Evolutionary conservation across 2,888 invertebrate genomes (phyloP).

Genomic region (Allacma fusca): DNA sequence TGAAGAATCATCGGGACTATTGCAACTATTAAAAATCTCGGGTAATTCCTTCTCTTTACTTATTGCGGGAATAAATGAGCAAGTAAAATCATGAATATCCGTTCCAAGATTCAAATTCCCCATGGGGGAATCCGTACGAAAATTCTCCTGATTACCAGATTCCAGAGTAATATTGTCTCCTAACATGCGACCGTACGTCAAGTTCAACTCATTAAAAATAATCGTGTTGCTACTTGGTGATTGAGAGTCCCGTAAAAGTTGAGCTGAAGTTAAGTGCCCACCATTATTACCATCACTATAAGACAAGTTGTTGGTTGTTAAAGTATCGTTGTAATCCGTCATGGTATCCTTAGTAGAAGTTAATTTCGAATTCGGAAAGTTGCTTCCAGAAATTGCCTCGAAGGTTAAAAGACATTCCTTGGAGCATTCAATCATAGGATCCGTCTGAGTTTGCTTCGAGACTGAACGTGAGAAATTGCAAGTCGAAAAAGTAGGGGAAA

Average conservation of each 20-base stretch:
- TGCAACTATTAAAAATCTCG: neutral
- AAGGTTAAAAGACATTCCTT: neutral
- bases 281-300: neutral
- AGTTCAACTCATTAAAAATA: neutral
- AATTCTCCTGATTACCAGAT: neutral
- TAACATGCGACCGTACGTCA: neutral
- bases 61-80: conserved; percentile 9
- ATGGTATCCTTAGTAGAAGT: neutral
- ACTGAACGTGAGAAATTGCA: neutral
- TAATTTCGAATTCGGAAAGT: neutral
- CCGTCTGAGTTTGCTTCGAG: neutral
- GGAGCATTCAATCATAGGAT: neutral
- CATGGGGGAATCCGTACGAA: neutral
- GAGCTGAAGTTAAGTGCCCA: neutral
- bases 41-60: neutral
- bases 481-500: neutral
- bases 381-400: neutral
- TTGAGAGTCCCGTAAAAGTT: neutral
- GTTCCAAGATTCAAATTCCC: conserved; percentile 11
- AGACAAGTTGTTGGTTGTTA: neutral
- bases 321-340: neutral
- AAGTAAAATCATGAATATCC: conserved; percentile 14
- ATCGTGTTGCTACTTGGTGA: neutral
- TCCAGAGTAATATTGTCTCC: neutral
- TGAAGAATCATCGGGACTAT: neutral